Percentiles rank a stretch among this genome's conserved stretches.
Conservation (phyloP, 2,113 vertebrate genomes). For the Brienomyrus longianalis region DNA sequence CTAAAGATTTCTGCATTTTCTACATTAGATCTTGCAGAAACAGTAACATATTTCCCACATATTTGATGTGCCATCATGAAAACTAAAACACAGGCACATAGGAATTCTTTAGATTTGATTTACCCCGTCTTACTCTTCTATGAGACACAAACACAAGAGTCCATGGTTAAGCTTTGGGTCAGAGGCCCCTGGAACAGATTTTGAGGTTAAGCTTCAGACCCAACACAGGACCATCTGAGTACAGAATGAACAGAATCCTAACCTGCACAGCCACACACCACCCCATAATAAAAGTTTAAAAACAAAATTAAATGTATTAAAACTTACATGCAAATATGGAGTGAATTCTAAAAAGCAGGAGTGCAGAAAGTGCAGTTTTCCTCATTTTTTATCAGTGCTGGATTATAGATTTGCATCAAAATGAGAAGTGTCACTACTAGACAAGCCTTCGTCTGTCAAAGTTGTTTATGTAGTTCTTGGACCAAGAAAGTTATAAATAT, state of each 20-base stretch:
- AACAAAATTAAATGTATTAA: not conserved
- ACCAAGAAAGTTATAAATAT: not conserved
- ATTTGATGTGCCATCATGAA: not conserved
- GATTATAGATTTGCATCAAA: not conserved
- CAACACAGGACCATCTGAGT: not conserved
- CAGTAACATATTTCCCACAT: not conserved
- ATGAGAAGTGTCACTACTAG: not conserved
- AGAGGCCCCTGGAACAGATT: not conserved
- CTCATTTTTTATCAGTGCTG: not conserved
- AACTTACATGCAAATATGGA: not conserved
- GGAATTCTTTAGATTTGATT: not conserved
- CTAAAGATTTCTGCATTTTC: not conserved
- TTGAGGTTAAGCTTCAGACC: not conserved
- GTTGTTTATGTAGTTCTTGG: not conserved
- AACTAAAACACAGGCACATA: not conserved
- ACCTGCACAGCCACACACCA: not conserved
- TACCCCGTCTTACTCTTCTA: not conserved
- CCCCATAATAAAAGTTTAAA: not conserved
- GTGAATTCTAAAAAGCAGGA: not conserved
- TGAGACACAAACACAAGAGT: not conserved
- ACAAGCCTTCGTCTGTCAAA: not conserved
- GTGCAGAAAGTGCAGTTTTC: not conserved
- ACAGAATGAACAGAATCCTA: not conserved
- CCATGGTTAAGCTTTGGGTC: not conserved
- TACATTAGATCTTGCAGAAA: not conserved